Evolutionary conservation across 2,113 vertebrate species (phyloP).

Genomic region (Halichoeres trimaculatus): DNA sequence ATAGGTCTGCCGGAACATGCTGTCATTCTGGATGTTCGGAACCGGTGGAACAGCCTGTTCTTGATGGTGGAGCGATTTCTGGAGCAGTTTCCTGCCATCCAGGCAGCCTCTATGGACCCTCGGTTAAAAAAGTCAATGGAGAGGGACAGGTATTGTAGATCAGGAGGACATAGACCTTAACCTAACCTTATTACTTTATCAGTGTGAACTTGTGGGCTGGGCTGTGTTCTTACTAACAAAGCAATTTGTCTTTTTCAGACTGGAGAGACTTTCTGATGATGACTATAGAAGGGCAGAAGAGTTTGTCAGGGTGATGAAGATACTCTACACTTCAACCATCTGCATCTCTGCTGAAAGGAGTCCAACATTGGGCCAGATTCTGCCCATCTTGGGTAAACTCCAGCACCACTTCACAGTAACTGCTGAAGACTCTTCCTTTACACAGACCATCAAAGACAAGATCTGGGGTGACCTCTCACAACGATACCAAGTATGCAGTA

Average conservation of each 20-base stretch:
- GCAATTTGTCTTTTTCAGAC: constrained; percentile 3
- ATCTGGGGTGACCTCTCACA: constrained; percentile 8
- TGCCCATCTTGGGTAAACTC: constrained; percentile 33
- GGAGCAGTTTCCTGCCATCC: constrained; percentile 13
- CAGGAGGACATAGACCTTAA: too few relatives aligned
- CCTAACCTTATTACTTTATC: too few relatives aligned
- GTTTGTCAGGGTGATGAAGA: constrained; percentile 20
- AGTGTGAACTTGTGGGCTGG: too few relatives aligned
- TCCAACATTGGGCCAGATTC: constrained; percentile 25
- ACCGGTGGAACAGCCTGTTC: constrained; percentile 21
- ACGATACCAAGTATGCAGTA: constrained; percentile 4
- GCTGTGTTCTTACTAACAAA: too few relatives aligned
- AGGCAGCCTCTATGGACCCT: constrained; percentile 12
- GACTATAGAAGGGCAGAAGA: constrained; percentile 29
- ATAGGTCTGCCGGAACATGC: neutral
- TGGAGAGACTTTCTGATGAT: constrained; percentile 30
- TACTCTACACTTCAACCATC: constrained; percentile 35
- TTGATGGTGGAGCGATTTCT: constrained; percentile 25
- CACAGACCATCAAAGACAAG: constrained; percentile 14
- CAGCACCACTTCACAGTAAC: constrained; percentile 15
- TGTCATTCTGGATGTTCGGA: constrained; percentile 8
- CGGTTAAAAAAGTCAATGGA: constrained; percentile 9
- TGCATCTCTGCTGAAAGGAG: constrained; percentile 25
- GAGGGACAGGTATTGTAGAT: neutral
- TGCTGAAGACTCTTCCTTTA: constrained; percentile 16